These are phyloP conservation scores for Abramis brama DNA, from an alignment of 2,113 vertebrate species.

Conservation along the genomic window DNA sequence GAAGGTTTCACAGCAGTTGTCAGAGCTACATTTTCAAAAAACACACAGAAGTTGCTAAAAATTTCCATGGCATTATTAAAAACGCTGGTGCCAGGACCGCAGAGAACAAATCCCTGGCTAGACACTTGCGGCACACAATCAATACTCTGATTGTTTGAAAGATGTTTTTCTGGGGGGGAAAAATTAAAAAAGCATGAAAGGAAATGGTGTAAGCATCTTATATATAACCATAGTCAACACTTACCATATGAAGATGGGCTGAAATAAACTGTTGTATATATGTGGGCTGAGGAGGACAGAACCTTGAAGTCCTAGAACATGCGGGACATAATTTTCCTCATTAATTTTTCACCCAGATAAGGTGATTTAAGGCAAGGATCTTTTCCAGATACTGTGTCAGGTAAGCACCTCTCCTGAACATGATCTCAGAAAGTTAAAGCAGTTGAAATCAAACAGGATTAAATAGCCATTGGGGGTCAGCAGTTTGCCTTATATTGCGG, in stretches of 20 bases:
- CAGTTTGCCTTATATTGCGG: neutral
- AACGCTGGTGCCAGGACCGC: neutral
- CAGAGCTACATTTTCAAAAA: neutral
- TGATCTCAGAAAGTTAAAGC: neutral
- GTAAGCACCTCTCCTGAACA: neutral
- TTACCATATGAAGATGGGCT: neutral
- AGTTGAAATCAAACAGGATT: neutral
- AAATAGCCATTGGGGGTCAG: slow-evolving; percentile 5
- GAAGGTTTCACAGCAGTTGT: neutral
- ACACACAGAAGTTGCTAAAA: neutral
- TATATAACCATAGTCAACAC: neutral
- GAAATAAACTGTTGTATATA: neutral
- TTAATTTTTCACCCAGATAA: neutral
- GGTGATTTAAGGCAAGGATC: neutral
- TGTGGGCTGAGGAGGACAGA: neutral
- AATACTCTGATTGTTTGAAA: neutral
- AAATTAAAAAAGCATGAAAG: neutral
- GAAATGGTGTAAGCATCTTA: neutral
- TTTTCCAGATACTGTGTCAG: neutral
- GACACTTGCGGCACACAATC: neutral
- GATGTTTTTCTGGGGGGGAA: neutral
- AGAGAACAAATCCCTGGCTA: neutral
- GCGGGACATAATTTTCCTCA: no score
- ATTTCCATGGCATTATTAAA: neutral
- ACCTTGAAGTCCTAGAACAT: neutral